Conservation (phyloP, 2,888 invertebrate species). For the Ennomos quercinarius region DNA sequence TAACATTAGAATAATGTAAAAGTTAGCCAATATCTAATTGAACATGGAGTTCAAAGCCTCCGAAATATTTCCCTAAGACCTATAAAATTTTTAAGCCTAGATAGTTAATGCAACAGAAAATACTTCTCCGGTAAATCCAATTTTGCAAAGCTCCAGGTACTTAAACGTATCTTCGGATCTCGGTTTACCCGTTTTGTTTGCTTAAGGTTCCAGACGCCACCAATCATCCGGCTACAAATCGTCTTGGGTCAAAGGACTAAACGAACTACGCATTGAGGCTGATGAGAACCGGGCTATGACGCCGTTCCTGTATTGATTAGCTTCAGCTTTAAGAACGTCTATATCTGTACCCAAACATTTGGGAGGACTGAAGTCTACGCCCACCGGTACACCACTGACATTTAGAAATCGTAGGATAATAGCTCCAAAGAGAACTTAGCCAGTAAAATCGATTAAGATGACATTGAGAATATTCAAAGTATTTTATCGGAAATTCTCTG, state of each 20-base stretch:
- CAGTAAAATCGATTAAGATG: constrained; percentile 4
- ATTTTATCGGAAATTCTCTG: not conserved
- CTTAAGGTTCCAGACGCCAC: constrained; percentile 44
- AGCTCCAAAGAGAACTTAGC: constrained; percentile 3
- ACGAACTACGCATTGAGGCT: constrained; percentile 57
- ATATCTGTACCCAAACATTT: constrained; percentile 14
- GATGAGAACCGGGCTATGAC: constrained; percentile 55
- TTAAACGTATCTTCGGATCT: constrained; percentile 7
- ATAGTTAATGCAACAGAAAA: constrained; percentile 6
- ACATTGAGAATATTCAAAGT: not conserved
- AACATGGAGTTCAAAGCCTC: not conserved
- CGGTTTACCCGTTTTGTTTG: constrained; percentile 25
- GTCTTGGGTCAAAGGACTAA: constrained; percentile 65
- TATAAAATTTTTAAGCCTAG: constrained; percentile 9
- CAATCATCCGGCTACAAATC: constrained; percentile 40
- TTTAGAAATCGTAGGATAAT: constrained; percentile 17
- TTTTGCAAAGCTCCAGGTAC: constrained; percentile 4
- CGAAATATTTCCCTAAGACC: constrained; percentile 4
- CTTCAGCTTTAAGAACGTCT: constrained; percentile 25
- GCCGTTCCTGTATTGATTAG: constrained; percentile 69
- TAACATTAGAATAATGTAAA: constrained; percentile 20
- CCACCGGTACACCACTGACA: constrained; percentile 22
- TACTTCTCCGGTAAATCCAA: constrained; percentile 21
- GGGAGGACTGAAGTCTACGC: constrained; percentile 31
- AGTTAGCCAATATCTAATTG: not conserved